Evolutionary conservation across 2,888 invertebrate genomes (phyloP), one percentile per base, ranked within the genome.

Genomic region (Dinocampus coccinellae): DNA sequence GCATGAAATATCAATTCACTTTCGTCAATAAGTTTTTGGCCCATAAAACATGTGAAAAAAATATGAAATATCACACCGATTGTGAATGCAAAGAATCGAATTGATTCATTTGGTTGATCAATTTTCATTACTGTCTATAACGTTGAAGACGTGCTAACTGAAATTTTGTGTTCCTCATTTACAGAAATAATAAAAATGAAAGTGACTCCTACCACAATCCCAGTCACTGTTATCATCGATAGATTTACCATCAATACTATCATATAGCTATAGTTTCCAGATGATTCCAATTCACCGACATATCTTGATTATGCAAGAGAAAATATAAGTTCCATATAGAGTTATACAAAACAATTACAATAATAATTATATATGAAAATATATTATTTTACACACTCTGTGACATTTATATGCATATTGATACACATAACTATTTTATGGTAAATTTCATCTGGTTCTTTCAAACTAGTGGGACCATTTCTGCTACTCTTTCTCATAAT

Each of bases 1-100:
- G 69, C 70, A 29, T 63, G 7, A 16, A 58, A 64, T 67, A 74
- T 69, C 34, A 29, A 42, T 22, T 16, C 13, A 53, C 73, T 72
- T 33, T 72, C 64, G 52, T 76, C 69, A 34, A 74, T 70, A n/a
- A 77, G 67, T 71, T 73, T 33, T 20, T 77, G 74, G 24, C 73
- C 64, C 9, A 70, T 69, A 53, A 61, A 77, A 71, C 74, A 76
- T 20, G 67, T 73, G 42, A 72, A 68, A 57, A 69, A 72, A 24
- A 76, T 74, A 58, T 76, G 72, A 52, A 65, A 34, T 10, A 70
- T 42, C 13, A 68, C 69, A 53, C 65, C 70, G 9, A 68, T n/a
- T 34, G 69, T 52, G 16, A 74, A 70, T 64, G 72, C 66, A 6
- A 64, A 58, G 6, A 64, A 65, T 33, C 73, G 60, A 16, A 71